These are phyloP conservation scores for Passerculus sandwichensis DNA, from an alignment of 2,797 vertebrate species.

Conservation along the genomic window DNA sequence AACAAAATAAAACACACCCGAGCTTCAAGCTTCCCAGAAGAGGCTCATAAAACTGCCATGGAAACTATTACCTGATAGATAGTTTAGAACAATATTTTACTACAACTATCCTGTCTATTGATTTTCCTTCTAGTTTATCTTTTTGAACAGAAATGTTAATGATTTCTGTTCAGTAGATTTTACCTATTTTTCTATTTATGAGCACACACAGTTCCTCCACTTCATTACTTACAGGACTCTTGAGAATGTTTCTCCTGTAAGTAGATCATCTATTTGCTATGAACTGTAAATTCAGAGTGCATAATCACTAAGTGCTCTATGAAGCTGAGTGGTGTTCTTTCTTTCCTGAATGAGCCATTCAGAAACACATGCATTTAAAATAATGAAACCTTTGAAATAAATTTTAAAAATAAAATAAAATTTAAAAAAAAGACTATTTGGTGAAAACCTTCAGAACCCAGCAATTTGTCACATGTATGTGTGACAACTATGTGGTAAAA, in stretches of 20 bases:
- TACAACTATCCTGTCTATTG: neutral
- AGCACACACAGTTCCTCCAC: neutral
- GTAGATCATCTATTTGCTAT: slow-evolving; percentile 1
- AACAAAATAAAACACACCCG: neutral
- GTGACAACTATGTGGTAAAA: neutral
- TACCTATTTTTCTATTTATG: neutral
- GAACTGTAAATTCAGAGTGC: neutral
- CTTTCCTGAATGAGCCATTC: neutral
- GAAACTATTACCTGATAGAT: neutral
- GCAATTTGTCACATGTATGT: neutral
- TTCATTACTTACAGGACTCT: neutral
- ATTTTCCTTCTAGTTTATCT: neutral
- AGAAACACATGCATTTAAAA: neutral
- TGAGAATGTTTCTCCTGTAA: neutral
- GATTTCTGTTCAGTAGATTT: neutral
- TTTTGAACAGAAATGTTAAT: neutral
- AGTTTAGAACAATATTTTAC: neutral
- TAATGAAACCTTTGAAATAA: neutral
- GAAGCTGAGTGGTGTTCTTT: neutral
- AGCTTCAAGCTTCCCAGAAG: neutral
- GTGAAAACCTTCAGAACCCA: neutral
- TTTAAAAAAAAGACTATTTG: neutral
- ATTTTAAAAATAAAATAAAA: neutral
- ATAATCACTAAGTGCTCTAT: neutral
- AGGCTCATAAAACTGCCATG: neutral